Evolutionary conservation across 2,888 invertebrate genomes (phyloP).

Genomic region (Scotopteryx bipunctaria): DNA sequence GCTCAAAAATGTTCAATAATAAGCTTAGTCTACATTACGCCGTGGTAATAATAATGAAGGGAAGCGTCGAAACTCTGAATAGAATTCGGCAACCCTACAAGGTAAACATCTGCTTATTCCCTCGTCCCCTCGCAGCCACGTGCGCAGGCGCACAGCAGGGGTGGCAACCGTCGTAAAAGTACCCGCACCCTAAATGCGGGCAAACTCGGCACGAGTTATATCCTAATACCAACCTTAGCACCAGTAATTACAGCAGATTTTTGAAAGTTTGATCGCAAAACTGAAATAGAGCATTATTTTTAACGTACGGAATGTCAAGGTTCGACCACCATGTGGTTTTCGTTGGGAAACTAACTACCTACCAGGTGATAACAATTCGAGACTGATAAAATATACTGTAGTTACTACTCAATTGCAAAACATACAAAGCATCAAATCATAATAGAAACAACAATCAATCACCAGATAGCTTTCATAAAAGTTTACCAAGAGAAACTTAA

Average conservation of each 20-base stretch:
- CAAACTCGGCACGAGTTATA: slow-evolving; percentile 38
- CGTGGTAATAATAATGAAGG: slow-evolving; percentile 23
- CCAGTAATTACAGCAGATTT: slow-evolving; percentile 50
- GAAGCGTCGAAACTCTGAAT: slow-evolving; percentile 33
- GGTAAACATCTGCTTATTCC: slow-evolving; percentile 71
- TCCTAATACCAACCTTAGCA: slow-evolving; percentile 51
- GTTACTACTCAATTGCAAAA: slow-evolving; percentile 2
- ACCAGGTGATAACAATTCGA: slow-evolving; percentile 65
- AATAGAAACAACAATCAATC: neutral
- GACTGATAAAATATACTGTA: slow-evolving; percentile 32
- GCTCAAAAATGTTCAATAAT: neutral
- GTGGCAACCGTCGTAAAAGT: slow-evolving; percentile 70
- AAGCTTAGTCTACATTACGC: slow-evolving; percentile 3
- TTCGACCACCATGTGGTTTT: slow-evolving; percentile 73
- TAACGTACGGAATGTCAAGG: slow-evolving; percentile 80
- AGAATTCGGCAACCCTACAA: slow-evolving; percentile 56
- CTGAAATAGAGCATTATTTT: slow-evolving; percentile 80
- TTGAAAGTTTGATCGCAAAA: slow-evolving; percentile 45
- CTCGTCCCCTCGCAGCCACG: slow-evolving; percentile 65
- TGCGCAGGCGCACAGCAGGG: slow-evolving; percentile 75
- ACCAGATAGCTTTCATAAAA: neutral
- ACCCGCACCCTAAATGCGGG: slow-evolving; percentile 75
- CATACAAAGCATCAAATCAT: neutral
- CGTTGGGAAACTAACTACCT: slow-evolving; percentile 56
- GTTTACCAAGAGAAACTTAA: too few species aligned